A percentile compares a stretch with the other conserved stretches of the same genome.
phyloP scores from a whole-genome alignment of 2,888 invertebrate species.

The Hirtodrosophila histrioides region DNA sequence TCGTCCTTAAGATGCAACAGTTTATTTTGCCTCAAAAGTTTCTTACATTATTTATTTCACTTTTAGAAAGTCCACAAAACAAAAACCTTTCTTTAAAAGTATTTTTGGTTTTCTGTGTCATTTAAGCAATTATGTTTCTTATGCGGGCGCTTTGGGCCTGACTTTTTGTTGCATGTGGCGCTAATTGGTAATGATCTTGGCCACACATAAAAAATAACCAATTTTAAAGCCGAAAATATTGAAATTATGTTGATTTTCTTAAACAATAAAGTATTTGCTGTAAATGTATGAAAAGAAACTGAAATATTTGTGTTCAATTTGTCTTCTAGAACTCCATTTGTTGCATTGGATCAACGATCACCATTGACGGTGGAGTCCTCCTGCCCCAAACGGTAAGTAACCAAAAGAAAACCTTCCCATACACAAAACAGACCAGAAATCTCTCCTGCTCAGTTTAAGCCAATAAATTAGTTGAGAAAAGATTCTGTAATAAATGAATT shows the following conservation, averaged over 20 bases:
- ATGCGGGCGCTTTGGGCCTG: constrained; percentile 45
- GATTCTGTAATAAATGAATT: constrained; percentile 78
- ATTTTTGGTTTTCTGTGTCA: constrained; percentile 5
- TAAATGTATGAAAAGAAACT: neutral
- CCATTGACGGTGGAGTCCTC: constrained; percentile 85
- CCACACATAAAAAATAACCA: neutral
- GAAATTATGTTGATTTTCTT: neutral
- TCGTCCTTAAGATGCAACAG: constrained; percentile 49
- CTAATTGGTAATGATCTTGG: constrained; percentile 32
- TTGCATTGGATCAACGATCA: constrained; percentile 84
- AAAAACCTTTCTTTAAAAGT: neutral
- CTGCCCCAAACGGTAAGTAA: constrained; percentile 84
- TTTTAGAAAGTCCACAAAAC: constrained; percentile 4
- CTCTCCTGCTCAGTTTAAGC: constrained; percentile 24
- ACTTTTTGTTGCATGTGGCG: neutral
- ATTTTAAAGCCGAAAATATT: neutral
- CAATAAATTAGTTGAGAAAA: constrained; percentile 72
- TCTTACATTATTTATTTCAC: neutral
- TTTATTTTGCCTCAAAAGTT: constrained; percentile 38
- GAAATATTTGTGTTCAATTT: neutral
- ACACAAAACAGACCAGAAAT: constrained; percentile 1
- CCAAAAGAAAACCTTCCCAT: constrained; percentile 2
- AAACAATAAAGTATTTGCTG: no score
- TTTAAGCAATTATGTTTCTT: constrained; percentile 12
- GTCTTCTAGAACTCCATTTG: constrained; percentile 82